Conservation (phyloP, 2,797 vertebrate genomes). For the Sebastes paucispinis region DNA sequence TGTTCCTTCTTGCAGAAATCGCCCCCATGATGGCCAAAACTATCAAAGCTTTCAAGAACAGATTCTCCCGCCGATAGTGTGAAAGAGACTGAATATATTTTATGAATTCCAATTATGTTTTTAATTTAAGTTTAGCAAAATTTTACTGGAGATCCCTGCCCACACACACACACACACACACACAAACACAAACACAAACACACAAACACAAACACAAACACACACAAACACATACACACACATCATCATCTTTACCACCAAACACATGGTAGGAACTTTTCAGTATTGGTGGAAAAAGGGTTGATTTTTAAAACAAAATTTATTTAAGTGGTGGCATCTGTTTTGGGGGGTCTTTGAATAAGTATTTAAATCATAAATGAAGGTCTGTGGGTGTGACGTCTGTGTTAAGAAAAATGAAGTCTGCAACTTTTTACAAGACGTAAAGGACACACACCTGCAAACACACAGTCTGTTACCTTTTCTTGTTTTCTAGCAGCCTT, state of each 20-base stretch:
- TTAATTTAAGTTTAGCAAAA: slow-evolving; percentile 58
- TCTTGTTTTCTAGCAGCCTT: slow-evolving; percentile 2
- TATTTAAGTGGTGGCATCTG: slow-evolving; percentile 23
- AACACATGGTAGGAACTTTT: slow-evolving; percentile 27
- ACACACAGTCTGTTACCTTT: slow-evolving; percentile 34
- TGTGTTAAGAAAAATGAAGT: neutral
- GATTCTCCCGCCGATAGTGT: slow-evolving; percentile 94
- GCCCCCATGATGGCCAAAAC: slow-evolving; percentile 99
- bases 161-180: slow-evolving; percentile 9
- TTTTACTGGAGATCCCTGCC: slow-evolving; percentile 24
- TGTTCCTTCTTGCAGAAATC: slow-evolving; percentile 85
- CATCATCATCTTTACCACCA: neutral
- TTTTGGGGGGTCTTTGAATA: slow-evolving; percentile 10
- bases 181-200: slow-evolving; percentile 14
- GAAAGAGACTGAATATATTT: slow-evolving; percentile 69
- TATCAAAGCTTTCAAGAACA: slow-evolving; percentile 99
- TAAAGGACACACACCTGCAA: neutral
- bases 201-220: slow-evolving; percentile 15
- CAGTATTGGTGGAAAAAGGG: slow-evolving; percentile 29
- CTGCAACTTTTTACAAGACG: slow-evolving; percentile 2
- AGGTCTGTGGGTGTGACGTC: neutral
- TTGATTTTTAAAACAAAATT: neutral
- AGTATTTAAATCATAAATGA: slow-evolving; percentile 52
- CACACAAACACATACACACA: neutral
- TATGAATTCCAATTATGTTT: slow-evolving; percentile 63